Percentiles rank a stretch among this genome's conserved stretches.
These are phyloP conservation scores for Drosophila anomalata DNA, from an alignment of 2,888 invertebrate species.

Conservation along the genomic window DNA sequence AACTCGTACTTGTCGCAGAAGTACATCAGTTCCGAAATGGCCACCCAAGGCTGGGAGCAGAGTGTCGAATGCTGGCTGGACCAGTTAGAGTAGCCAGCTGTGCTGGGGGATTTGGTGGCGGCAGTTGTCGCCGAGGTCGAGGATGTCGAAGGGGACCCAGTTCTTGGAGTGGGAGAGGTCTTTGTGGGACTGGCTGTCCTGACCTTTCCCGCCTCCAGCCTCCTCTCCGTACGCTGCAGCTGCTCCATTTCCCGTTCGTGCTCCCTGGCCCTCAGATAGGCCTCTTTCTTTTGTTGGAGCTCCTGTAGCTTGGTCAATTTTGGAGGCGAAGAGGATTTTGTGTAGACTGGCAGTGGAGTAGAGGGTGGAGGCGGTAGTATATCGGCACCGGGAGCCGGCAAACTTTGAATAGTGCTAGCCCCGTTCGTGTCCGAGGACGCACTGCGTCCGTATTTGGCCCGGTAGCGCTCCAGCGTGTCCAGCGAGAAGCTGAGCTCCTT, in stretches of 20 bases:
- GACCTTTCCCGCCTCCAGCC: conserved; percentile 1
- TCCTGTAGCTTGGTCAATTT: conserved; percentile 68
- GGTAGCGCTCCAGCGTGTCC: conserved; percentile 69
- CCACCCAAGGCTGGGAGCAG: conserved; percentile 75
- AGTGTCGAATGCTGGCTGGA: conserved; percentile 69
- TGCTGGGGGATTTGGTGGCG: conserved; percentile 35
- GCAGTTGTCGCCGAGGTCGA: conserved; percentile 22
- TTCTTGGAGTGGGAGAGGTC: conserved; percentile 20
- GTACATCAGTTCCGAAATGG: conserved; percentile 78
- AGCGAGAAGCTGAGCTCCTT: conserved; percentile 72
- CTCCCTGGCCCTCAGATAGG: conserved; percentile 66
- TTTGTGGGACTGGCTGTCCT: conserved; percentile 24
- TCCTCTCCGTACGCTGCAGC: conserved; percentile 55
- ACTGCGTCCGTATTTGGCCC: conserved; percentile 71
- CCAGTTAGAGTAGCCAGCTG: conserved; percentile 76
- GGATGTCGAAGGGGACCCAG: conserved; percentile 17
- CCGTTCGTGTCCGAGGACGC: conserved; percentile 67
- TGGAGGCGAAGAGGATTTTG: conserved; percentile 54
- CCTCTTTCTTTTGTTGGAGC: conserved; percentile 68
- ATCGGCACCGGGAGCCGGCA: conserved; percentile 10
- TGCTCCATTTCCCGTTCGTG: conserved; percentile 71
- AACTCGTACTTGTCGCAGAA: conserved; percentile 82
- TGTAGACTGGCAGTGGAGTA: conserved; percentile 56
- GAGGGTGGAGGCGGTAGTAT: conserved; percentile 4
- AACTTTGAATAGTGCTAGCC: conserved; percentile 23